phyloP scores from a whole-genome alignment of 1,140 invertebrate species.

The Sesamia nonagrioides region DNA sequence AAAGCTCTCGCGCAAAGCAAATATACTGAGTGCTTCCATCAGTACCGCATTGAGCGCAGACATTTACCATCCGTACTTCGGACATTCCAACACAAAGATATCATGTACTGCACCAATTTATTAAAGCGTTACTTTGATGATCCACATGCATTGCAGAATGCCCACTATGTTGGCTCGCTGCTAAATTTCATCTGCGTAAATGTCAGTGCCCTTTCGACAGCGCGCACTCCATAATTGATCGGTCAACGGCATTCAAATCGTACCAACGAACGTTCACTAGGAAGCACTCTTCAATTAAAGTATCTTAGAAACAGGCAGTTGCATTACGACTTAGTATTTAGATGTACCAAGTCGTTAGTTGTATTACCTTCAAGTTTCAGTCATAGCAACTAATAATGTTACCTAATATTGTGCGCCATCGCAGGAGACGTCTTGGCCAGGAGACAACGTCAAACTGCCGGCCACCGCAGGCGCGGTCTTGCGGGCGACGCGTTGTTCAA shows the following conservation, averaged over 20 bases:
- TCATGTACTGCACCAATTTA: conserved; percentile 58
- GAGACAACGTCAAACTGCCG: too few species aligned
- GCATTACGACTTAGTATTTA: neutral
- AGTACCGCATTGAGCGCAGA: conserved; percentile 25
- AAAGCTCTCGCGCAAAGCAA: conserved; percentile 23
- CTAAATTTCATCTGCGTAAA: conserved; percentile 71
- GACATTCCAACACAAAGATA: conserved; percentile 27
- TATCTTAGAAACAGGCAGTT: conserved; percentile 43
- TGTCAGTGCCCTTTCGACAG: conserved; percentile 68
- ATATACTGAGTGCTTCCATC: conserved; percentile 35
- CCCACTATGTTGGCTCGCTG: conserved; percentile 63
- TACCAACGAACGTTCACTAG: conserved; percentile 55
- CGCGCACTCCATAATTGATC: conserved; percentile 61
- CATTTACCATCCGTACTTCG: conserved; percentile 37
- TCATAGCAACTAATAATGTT: too few species aligned
- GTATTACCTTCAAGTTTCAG: too few species aligned
- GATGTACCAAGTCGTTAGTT: too few species aligned
- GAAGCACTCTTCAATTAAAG: conserved; percentile 51
- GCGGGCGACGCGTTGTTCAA: too few species aligned
- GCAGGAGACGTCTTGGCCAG: too few species aligned
- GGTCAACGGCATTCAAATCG: conserved; percentile 72
- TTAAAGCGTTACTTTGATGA: conserved; percentile 67
- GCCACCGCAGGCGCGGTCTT: too few species aligned
- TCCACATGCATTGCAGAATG: conserved; percentile 61
- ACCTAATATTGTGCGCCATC: too few species aligned